Conservation (phyloP, 2,888 invertebrate genomes). For the Macrophya annulata region DNA sequence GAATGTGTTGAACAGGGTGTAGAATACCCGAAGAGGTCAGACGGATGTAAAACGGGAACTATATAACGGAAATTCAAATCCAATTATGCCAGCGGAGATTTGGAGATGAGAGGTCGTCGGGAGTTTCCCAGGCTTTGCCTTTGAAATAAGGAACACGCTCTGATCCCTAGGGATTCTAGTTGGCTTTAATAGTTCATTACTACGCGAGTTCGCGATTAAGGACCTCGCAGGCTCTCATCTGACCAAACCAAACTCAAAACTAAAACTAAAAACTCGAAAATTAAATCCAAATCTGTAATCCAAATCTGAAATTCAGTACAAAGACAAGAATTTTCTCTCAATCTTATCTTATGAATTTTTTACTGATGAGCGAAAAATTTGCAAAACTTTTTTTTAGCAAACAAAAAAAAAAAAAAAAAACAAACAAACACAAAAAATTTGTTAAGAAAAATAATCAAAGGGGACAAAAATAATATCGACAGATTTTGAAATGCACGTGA, state of each 20-base stretch:
- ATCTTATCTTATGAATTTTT: too few species aligned
- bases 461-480: too few species aligned
- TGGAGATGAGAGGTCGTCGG: constrained; percentile 57
- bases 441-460: too few species aligned
- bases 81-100: constrained; percentile 64
- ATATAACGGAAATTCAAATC: constrained; percentile 66
- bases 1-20: constrained; percentile 1
- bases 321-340: not conserved
- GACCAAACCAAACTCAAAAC: constrained; percentile 31
- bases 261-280: not conserved
- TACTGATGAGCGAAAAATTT: not conserved
- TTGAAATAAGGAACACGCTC: constrained; percentile 64
- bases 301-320: not conserved
- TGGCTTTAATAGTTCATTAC: constrained; percentile 62
- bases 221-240: not conserved
- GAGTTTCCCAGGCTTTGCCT: constrained; percentile 55
- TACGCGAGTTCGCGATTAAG: constrained; percentile 44
- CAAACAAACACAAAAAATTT: too few species aligned
- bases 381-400: too few species aligned
- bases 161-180: constrained; percentile 58
- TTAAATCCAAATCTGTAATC: not conserved
- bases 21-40: constrained; percentile 8
- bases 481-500: too few species aligned
- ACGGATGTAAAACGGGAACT: constrained; percentile 24
- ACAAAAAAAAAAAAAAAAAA: too few species aligned